Conservation (phyloP, 1,140 invertebrate species). For the Anoplophora glabripennis region DNA sequence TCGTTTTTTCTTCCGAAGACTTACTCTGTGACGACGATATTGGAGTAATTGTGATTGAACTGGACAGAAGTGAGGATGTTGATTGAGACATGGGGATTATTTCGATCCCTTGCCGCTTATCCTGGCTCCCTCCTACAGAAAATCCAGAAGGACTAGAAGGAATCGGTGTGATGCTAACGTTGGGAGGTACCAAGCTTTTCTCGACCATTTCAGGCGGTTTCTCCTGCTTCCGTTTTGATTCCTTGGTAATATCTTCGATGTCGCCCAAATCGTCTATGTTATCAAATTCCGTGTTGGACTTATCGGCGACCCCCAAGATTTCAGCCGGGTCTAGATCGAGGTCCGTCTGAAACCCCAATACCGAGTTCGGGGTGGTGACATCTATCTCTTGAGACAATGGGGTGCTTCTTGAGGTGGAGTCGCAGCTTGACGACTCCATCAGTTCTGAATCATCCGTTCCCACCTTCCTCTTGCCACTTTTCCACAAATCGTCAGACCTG, state of each 20-base stretch:
- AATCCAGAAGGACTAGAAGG: constrained; percentile 53
- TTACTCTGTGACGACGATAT: constrained; percentile 58
- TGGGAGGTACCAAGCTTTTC: constrained; percentile 64
- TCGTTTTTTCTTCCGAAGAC: constrained; percentile 57
- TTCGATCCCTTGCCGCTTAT: constrained; percentile 71
- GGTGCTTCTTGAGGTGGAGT: constrained; percentile 59
- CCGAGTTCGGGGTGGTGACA: constrained; percentile 55
- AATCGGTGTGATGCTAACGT: constrained; percentile 78
- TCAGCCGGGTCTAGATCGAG: constrained; percentile 61
- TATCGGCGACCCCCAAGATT: constrained; percentile 51
- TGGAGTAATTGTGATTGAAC: constrained; percentile 82
- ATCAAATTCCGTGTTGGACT: constrained; percentile 61
- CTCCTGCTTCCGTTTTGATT: constrained; percentile 41
- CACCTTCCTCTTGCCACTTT: constrained; percentile 54
- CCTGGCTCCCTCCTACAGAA: too few relatives aligned
- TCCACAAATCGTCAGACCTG: constrained; percentile 54
- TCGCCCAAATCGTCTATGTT: constrained; percentile 54
- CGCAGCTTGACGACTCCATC: constrained; percentile 63
- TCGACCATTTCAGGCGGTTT: constrained; percentile 57
- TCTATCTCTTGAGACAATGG: constrained; percentile 54
- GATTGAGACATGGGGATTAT: constrained; percentile 71
- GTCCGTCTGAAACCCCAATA: constrained; percentile 58
- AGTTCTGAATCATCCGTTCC: constrained; percentile 54
- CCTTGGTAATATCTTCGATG: constrained; percentile 56
- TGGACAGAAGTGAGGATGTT: constrained; percentile 60